These are phyloP conservation scores for Bos indicus DNA, from an alignment of 2,113 vertebrate genomes.

Conservation along the genomic window DNA sequence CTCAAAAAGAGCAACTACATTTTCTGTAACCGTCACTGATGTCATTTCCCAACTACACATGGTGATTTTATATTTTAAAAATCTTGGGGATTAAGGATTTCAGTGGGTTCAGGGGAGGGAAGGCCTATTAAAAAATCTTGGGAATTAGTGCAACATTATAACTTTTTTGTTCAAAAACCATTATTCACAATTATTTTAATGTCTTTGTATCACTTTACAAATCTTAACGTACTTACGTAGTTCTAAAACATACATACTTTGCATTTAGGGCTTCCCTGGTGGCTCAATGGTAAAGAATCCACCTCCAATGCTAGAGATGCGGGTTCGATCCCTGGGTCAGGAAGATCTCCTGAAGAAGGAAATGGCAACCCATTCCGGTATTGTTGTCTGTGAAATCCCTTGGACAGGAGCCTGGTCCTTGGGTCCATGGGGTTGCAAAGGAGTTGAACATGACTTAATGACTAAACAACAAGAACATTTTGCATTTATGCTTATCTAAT, in stretches of 20 bases:
- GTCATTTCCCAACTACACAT: background rate
- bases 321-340: background rate
- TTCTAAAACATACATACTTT: background rate
- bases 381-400: background rate
- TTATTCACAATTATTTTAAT: constrained; percentile 7
- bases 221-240: background rate
- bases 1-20: background rate
- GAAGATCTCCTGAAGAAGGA: background rate
- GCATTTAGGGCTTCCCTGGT: background rate
- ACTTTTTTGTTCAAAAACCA: background rate
- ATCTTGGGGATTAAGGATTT: background rate
- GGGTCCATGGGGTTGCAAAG: background rate
- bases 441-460: background rate
- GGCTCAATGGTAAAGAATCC: background rate
- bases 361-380: background rate
- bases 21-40: background rate
- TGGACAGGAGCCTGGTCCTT: background rate
- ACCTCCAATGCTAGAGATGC: background rate
- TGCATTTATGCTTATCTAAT: background rate
- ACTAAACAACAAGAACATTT: background rate
- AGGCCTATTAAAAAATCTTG: background rate
- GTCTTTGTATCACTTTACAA: background rate
- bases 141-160: background rate
- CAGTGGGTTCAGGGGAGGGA: background rate
- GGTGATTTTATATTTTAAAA: constrained; percentile 1